phyloP scores from a whole-genome alignment of 2,797 vertebrate genomes.

The Phalanger gymnotis region DNA sequence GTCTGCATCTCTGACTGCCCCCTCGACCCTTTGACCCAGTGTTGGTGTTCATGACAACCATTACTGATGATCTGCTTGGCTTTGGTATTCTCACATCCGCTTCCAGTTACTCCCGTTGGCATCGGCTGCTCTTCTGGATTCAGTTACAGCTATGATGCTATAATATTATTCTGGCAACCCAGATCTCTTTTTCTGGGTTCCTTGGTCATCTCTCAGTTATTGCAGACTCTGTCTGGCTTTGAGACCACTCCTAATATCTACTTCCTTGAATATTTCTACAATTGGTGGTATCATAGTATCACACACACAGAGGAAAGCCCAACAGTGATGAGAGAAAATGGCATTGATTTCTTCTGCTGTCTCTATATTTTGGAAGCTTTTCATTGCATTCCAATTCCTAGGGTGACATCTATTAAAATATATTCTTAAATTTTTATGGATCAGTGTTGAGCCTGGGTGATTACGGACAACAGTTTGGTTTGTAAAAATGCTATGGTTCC shows the following conservation, averaged over 20 bases:
- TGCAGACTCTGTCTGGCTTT: background rate
- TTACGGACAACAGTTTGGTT: background rate
- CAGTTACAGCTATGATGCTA: background rate
- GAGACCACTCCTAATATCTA: background rate
- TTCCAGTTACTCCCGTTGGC: background rate
- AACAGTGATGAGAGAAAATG: background rate
- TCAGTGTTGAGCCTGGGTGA: background rate
- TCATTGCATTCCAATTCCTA: background rate
- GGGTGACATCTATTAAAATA: background rate
- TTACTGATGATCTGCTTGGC: background rate
- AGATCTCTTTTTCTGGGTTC: background rate
- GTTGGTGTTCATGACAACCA: slow-evolving; percentile 4
- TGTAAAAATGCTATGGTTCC: background rate
- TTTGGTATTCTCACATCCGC: background rate
- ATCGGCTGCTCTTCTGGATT: background rate
- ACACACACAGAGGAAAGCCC: background rate
- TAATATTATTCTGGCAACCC: background rate
- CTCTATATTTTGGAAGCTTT: background rate
- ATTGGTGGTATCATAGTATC: background rate
- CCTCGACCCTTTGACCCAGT: background rate
- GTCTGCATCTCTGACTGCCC: background rate
- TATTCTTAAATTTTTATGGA: background rate
- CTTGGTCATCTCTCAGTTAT: background rate
- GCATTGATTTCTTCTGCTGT: background rate
- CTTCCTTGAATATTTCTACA: background rate